phyloP scores from a whole-genome alignment of 2,888 invertebrate genomes.

The Autographa pulchrina region DNA sequence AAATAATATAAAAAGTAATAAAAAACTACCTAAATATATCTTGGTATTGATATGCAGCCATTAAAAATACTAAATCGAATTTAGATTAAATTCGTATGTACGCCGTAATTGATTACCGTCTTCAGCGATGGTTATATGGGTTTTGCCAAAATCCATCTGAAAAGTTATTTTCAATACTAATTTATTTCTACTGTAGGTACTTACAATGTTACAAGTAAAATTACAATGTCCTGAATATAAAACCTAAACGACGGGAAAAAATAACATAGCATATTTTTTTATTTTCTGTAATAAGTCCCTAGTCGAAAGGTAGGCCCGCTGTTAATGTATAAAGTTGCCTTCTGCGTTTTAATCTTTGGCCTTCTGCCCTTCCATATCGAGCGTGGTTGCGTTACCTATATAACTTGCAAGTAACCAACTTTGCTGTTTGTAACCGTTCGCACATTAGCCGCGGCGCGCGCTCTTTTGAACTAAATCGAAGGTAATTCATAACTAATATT shows the following conservation, averaged over 20 bases:
- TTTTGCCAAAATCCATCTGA: no score
- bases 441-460: conserved; percentile 60
- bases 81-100: no score
- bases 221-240: no score
- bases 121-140: no score
- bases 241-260: neutral
- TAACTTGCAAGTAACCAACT: conserved; percentile 68
- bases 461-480: conserved; percentile 50
- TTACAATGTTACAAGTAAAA: no score
- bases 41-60: no score
- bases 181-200: no score
- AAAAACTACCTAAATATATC: no score
- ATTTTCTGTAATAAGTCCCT: neutral
- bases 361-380: conserved; percentile 75
- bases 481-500: conserved; percentile 54
- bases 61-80: no score
- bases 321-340: conserved; percentile 25
- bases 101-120: no score
- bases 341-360: conserved; percentile 66
- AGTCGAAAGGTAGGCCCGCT: conserved; percentile 12
- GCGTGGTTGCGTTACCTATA: conserved; percentile 69
- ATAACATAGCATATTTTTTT: neutral
- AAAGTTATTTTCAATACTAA: no score
- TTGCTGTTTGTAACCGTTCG: conserved; percentile 69
- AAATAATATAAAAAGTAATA: no score